Base-by-base conservation (phyloP, 2,113 vertebrate species). In the Gallinago jamesoni region DNA sequence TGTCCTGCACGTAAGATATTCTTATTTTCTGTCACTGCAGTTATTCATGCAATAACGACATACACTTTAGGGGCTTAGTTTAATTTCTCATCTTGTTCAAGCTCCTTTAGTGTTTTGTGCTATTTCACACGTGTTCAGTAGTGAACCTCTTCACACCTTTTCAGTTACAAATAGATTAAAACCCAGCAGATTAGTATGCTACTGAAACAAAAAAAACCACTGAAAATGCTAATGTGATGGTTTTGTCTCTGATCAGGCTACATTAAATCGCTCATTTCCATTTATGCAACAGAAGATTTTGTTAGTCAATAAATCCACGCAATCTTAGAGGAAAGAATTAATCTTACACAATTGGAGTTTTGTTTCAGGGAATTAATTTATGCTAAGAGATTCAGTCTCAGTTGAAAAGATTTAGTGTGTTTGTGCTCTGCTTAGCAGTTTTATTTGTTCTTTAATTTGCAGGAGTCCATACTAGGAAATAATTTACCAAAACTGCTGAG, bases 301-400 rank as follows among this genome's bases (percentile, higher is more conserved):
- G 82, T 82, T 89, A 91, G 95, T 77, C 86, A 96, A 85, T 90
- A 94, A 92, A 87, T 64, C 77, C 84, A 43, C 14, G 37, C 78
- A 93, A 80, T 87, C 94, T 72, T 70, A 81, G 50, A 85, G 67
- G 91, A 94, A 93, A 95, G 66, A 94, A 87, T 90, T 96, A 89
- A 92, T 77, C 84, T 89, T 78, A 85, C 52, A 56, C 88, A 95
- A 95, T 70, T 87, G 84, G 63, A 85, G 70, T 69, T 90, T 95
- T 91, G 78, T 93, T 95, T 90, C 95, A 96, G 94, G 89, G 94
- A 95, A 96, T 86, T 14, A 94, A 93, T 89, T 95, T 94, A 91
- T 79, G 60, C 77, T 79, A 91, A 94, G 91, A 93, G 90, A 90
- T 89, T 84, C 90, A 94, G 55, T 72, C 87, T 87, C 84, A 91